Conservation (phyloP, 2,888 invertebrate genomes). For the Folsomia manolachei region DNA sequence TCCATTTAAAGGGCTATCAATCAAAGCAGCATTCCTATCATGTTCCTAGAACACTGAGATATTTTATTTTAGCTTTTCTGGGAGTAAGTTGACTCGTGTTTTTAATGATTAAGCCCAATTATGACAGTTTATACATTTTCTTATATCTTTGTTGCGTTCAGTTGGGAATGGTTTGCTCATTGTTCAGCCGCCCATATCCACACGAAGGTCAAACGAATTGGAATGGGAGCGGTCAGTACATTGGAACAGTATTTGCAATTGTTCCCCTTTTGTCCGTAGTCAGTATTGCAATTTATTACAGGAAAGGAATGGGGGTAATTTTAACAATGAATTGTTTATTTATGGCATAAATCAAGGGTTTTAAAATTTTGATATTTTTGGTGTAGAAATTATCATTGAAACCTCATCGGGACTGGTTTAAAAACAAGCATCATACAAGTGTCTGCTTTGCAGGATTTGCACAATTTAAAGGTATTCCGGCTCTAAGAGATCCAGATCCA, state of each 20-base stretch:
- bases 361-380: neutral
- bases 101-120: neutral
- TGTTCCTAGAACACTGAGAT: constrained; percentile 23
- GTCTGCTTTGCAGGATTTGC: constrained; percentile 36
- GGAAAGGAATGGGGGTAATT: neutral
- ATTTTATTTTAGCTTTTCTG: constrained; percentile 17
- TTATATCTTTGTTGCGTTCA: neutral
- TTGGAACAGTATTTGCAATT: constrained; percentile 16
- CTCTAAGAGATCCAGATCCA: constrained; percentile 4
- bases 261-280: constrained; percentile 13
- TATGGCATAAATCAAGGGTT: neutral
- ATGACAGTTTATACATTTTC: neutral
- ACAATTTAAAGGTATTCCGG: constrained; percentile 14
- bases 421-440: constrained; percentile 39
- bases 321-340: neutral
- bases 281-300: constrained; percentile 4
- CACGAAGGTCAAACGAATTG: constrained; percentile 24
- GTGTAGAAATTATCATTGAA: constrained; percentile 10
- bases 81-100: constrained; percentile 16
- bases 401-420: constrained; percentile 44
- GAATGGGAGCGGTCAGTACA: neutral
- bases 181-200: constrained; percentile 20
- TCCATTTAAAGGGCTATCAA: constrained; percentile 39
- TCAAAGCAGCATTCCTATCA: constrained; percentile 27
- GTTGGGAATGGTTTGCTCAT: constrained; percentile 6